These are phyloP conservation scores for Lepidurus arcticus DNA, from an alignment of 1,140 invertebrate species.

Conservation along the genomic window DNA sequence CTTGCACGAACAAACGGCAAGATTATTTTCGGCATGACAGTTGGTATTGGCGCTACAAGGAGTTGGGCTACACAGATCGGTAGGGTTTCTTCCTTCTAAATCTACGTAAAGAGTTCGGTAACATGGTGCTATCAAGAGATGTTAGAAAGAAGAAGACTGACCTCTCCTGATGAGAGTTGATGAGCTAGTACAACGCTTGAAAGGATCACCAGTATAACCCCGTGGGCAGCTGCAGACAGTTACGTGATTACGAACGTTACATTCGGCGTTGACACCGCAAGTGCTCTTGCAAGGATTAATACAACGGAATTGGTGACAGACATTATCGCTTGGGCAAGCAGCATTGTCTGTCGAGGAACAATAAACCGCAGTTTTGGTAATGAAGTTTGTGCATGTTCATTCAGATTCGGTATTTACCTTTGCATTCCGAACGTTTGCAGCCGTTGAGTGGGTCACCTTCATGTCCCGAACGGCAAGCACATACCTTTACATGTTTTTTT, in stretches of 20 bases:
- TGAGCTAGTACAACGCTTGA: slow-evolving; percentile 51
- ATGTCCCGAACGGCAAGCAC: slow-evolving; percentile 54
- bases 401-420: slow-evolving; percentile 44
- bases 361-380: neutral
- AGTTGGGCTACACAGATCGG: slow-evolving; percentile 66
- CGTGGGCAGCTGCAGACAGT: slow-evolving; percentile 43
- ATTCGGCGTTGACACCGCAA: slow-evolving; percentile 48
- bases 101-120: slow-evolving; percentile 35
- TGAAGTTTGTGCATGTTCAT: neutral
- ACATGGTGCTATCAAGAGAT: slow-evolving; percentile 22
- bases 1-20: slow-evolving; percentile 65
- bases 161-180: neutral
- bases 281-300: slow-evolving; percentile 45
- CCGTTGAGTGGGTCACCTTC: slow-evolving; percentile 56
- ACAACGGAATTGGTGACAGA: slow-evolving; percentile 49
- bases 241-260: slow-evolving; percentile 46
- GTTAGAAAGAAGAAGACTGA: neutral
- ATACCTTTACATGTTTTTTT: slow-evolving; percentile 40
- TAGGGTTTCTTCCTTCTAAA: slow-evolving; percentile 48
- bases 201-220: slow-evolving; percentile 50
- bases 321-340: slow-evolving; percentile 47
- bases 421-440: slow-evolving; percentile 58
- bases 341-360: slow-evolving; percentile 41
- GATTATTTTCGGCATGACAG: slow-evolving; percentile 65
- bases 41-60: slow-evolving; percentile 73